Evolutionary conservation across 2,888 invertebrate genomes (phyloP), one percentile per base, ranked within the genome.

Genomic region (Ditula angustiorana): DNA sequence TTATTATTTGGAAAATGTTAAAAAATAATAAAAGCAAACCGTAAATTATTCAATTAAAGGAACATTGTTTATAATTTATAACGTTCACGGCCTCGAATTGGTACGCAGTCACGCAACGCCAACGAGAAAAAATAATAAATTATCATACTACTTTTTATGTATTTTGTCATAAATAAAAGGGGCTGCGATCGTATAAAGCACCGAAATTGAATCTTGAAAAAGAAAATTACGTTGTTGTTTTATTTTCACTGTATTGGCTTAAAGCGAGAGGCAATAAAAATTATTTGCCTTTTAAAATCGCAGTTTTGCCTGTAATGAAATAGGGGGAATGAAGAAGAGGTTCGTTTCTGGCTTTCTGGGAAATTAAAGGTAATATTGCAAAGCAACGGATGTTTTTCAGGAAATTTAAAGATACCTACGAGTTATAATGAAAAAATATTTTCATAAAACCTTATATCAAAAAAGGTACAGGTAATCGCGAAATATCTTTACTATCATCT

Each of bases 231-330:
- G 69, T 74, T 77, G 73, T 71, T 73, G 74, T 73, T 74, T 75
- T 69, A 69, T 76, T 76, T 69, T 68, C 69, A 59, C 69, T 74
- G 68, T 73, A 76, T 74, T 72, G 71, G 68, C 67, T 69, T 71
- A 74, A 69, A 49, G 59, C 53, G 66, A 60, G 67, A 47, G 60
- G 61, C 69, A 70, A 73, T 73, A 72, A 74, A 74, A 77, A 73
- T 71, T 76, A 74, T 74, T 71, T 71, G 71, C 71, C 70, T 75
- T 79, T 76, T 72, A 75, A 77, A 76, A 74, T 70, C 68, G 71
- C 70, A 67, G 60, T 73, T 75, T 73, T 72, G 62, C 37, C 66
- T 66, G 67, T 74, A 77, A 77, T 75, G 71, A 77, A 75, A 77
- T 74, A 75, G 71, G 71, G 71, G 72, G 68, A 75, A 75, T 67